Base-by-base conservation (phyloP, 2,797 vertebrate species). In the Crenuchus spilurus region DNA sequence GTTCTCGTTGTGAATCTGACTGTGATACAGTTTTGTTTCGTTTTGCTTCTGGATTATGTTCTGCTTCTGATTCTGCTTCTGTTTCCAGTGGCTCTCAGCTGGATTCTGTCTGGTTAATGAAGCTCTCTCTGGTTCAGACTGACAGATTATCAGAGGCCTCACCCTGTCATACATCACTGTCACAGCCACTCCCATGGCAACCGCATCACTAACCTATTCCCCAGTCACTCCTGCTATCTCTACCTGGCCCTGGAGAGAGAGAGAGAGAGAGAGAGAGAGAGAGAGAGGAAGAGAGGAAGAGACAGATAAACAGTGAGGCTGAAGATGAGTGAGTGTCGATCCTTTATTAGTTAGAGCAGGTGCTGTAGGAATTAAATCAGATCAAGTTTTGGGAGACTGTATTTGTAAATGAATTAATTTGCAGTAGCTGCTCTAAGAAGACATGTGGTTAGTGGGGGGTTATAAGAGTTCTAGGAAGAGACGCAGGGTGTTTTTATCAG, bases 141-240 rank as follows among this genome's bases (percentile, higher is more conserved):
- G 91, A 92, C 82, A 62, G 89, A 92, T 92, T 88, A 92, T 92
- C 87, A 90, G 86, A 87, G 78, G 86, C 82, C 81, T 26, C 81
- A 83, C 86, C 48, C 69, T 76, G 86, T 92, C 89, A 83, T 93
- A 91, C 86, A 87, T 94, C 91, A 92, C 82, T 91, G 89, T 91
- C 91, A 88, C 72, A 80, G 68, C 48, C 9, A 75, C 76, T 74
- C 60, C 77, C 70, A 80, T 77, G 75, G 84, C 60, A 74, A 81
- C 83, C 81, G 79, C 74, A 28, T 84, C 86, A 83, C 85, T 28
- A 16, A 14, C 61, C 83, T 76, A 82, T 75, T 84, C 85, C 49
- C 33, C 75, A 48, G 52, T 72, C 54, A 52, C 42, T 48, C 20
- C 74, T 74, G 74, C 87, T 87, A 85, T 89, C 88, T 18, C 77